Evolutionary conservation across 2,113 vertebrate species (phyloP).

Genomic region (Rhegmatorhina hoffmannsi): DNA sequence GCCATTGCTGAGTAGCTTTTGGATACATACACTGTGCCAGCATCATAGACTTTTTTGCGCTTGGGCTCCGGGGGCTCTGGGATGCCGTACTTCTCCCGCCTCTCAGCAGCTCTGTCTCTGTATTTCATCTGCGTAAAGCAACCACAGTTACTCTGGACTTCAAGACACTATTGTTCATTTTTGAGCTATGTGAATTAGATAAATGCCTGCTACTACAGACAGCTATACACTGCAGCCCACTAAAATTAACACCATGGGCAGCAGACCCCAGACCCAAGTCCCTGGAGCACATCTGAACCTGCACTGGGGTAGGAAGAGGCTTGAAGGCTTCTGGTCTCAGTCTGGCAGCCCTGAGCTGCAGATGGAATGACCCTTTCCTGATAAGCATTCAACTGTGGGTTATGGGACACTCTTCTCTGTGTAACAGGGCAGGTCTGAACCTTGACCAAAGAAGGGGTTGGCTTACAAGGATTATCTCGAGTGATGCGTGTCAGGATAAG

Average conservation of each 20-base stretch:
- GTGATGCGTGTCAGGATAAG: neutral
- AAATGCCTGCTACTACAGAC: accelerated
- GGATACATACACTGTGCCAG: slow-evolving; percentile 86
- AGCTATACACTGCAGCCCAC: neutral
- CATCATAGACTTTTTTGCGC: slow-evolving; percentile 92
- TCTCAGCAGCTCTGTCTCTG: slow-evolving; percentile 94
- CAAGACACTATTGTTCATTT: neutral
- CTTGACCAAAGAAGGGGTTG: neutral
- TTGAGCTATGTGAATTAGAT: neutral
- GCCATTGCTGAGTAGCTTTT: neutral
- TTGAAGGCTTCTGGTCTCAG: neutral
- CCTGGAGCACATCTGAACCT: neutral
- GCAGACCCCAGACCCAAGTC: neutral
- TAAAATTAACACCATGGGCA: neutral
- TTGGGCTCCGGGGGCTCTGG: slow-evolving; percentile 95
- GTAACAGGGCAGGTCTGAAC: neutral
- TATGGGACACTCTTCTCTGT: neutral
- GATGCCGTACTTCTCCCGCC: slow-evolving; percentile 96
- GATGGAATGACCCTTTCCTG: neutral
- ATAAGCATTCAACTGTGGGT: neutral
- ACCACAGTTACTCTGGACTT: neutral
- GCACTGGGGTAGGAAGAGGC: neutral
- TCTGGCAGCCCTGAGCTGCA: neutral
- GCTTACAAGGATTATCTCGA: neutral
- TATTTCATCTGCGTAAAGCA: slow-evolving; percentile 87